Evolutionary conservation across 2,113 vertebrate species (phyloP).

Genomic region (Proteles cristata): DNA sequence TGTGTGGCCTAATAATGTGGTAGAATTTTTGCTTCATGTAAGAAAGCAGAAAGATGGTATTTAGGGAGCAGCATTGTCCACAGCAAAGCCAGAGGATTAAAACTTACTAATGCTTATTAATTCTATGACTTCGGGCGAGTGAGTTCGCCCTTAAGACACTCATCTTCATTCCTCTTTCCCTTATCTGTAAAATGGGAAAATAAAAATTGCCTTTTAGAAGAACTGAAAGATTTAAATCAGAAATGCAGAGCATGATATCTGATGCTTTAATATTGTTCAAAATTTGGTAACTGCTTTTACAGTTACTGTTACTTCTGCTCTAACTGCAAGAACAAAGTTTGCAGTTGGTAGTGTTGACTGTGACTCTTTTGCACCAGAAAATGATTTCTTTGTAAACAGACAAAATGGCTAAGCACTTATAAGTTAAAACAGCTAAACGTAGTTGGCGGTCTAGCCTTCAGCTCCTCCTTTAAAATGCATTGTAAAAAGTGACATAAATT

Average conservation of each 20-base stretch:
- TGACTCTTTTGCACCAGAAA: not conserved
- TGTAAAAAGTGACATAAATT: not conserved
- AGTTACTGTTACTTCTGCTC: not conserved
- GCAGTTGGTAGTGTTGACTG: not conserved
- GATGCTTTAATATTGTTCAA: not conserved
- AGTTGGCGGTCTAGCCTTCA: not conserved
- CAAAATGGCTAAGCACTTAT: constrained; percentile 23
- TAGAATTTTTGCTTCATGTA: not conserved
- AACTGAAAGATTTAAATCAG: not conserved
- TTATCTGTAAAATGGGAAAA: not conserved
- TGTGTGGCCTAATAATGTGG: not conserved
- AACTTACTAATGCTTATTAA: not conserved
- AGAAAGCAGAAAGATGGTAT: not conserved
- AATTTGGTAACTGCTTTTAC: not conserved
- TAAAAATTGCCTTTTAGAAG: not conserved
- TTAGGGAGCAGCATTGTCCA: not conserved
- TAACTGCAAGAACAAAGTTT: not conserved
- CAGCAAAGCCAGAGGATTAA: not conserved
- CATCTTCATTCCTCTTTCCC: not conserved
- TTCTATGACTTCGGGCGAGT: not conserved
- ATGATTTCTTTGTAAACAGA: not conserved
- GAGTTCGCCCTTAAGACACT: not conserved
- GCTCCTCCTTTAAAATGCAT: not conserved
- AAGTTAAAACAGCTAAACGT: not conserved
- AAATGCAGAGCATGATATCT: not conserved